Percentiles rank a stretch among this genome's conserved stretches.
Evolutionary conservation across 2,113 vertebrate genomes (phyloP).

Genomic region (Megaleporinus macrocephalus): DNA sequence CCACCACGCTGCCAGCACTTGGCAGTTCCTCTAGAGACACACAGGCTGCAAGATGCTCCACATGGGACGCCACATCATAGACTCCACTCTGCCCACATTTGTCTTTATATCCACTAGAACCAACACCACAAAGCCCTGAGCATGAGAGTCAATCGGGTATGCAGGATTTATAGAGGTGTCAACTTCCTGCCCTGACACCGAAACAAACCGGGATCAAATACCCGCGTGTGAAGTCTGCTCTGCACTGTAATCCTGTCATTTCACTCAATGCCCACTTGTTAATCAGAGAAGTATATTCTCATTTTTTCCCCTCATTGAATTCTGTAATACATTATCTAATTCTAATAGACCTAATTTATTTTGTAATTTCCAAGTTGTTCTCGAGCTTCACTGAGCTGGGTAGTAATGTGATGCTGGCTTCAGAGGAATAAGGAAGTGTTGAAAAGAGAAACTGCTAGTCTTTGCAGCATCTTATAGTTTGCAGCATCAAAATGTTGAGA

Average conservation of each 20-base stretch:
- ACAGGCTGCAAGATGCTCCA: conserved; percentile 1
- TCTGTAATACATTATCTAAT: not conserved
- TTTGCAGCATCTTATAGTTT: not conserved
- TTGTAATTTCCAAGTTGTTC: conserved; percentile 16
- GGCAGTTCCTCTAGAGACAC: conserved; percentile 29
- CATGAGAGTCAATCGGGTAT: conserved; percentile 17
- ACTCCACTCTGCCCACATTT: conserved; percentile 26
- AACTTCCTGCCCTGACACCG: conserved; percentile 2
- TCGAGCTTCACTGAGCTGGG: not conserved
- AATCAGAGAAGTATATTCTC: not conserved
- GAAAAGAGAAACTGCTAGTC: not conserved
- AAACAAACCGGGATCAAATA: not conserved
- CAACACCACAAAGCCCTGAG: not conserved
- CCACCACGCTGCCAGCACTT: conserved; percentile 9
- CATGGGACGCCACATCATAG: conserved; percentile 13
- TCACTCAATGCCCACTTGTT: not conserved
- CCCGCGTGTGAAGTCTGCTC: not conserved
- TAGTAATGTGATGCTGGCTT: not conserved
- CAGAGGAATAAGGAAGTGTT: not conserved
- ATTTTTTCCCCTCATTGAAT: not conserved
- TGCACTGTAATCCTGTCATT: not conserved
- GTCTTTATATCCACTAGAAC: conserved; percentile 19
- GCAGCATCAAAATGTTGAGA: not conserved
- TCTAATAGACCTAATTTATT: not conserved
- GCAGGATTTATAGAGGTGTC: conserved; percentile 35